Conservation (phyloP, 2,888 invertebrate species). For the Eurois occulta region DNA sequence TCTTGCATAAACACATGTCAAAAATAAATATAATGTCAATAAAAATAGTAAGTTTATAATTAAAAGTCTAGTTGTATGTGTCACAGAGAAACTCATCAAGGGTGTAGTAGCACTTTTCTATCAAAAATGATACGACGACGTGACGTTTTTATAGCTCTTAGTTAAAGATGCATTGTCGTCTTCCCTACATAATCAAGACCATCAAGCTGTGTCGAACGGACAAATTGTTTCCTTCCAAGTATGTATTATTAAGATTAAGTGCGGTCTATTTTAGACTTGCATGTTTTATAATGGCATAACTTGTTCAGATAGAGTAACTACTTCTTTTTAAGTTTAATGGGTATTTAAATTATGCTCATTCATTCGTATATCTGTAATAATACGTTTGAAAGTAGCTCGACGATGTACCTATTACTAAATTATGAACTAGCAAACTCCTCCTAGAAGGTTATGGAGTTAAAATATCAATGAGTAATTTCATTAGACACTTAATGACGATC, state of each 20-base stretch:
- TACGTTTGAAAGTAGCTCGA: background rate
- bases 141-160: constrained; percentile 41
- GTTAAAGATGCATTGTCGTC: constrained; percentile 32
- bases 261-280: constrained; percentile 9
- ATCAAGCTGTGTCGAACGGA: constrained; percentile 26
- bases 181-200: constrained; percentile 18
- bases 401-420: background rate
- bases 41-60: too few species aligned
- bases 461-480: background rate
- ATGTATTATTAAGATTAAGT: constrained; percentile 17
- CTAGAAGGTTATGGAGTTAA: too few species aligned
- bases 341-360: constrained; percentile 2
- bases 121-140: too few species aligned
- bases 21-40: too few species aligned
- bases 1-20: too few species aligned
- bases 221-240: constrained; percentile 23
- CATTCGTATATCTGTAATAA: background rate
- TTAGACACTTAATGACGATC: background rate
- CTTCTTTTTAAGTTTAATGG: background rate
- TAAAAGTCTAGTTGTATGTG: too few species aligned
- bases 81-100: too few species aligned
- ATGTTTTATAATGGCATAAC: constrained; percentile 4
- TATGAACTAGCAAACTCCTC: background rate
- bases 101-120: too few species aligned
- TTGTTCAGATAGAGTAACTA: background rate